Percentiles rank a stretch among this genome's conserved stretches.
These are phyloP conservation scores for Sesia apiformis DNA, from an alignment of 2,888 invertebrate genomes.

Conservation along the genomic window DNA sequence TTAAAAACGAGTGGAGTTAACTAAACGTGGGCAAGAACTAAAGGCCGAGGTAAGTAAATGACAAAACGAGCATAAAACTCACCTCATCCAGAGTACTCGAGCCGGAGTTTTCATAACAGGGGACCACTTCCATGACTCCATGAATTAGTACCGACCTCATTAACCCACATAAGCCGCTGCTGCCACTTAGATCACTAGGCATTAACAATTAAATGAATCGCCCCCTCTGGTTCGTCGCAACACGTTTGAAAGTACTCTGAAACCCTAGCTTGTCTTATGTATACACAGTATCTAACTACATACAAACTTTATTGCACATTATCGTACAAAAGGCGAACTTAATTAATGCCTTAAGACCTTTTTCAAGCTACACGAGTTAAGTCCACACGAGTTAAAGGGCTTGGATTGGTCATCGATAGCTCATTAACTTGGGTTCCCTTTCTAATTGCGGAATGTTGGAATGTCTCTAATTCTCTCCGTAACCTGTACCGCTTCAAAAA, in stretches of 20 bases:
- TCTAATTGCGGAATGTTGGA: too few relatives aligned
- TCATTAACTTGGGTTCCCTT: too few relatives aligned
- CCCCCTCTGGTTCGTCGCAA: conserved; percentile 17
- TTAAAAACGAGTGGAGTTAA: too few relatives aligned
- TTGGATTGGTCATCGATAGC: too few relatives aligned
- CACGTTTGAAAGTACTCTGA: neutral
- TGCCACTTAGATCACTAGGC: conserved; percentile 46
- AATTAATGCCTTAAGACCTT: too few relatives aligned
- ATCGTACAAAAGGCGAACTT: too few relatives aligned
- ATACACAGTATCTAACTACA: too few relatives aligned
- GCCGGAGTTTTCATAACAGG: conserved; percentile 31
- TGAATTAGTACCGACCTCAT: conserved; percentile 65
- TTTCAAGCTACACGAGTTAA: too few relatives aligned
- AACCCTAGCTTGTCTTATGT: neutral
- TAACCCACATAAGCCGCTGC: conserved; percentile 54
- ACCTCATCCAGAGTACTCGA: conserved; percentile 16
- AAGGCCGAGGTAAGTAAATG: conserved; percentile 29
- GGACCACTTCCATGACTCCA: conserved; percentile 45
- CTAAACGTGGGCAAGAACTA: conserved; percentile 25
- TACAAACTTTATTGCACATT: too few relatives aligned
- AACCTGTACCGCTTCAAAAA: too few relatives aligned
- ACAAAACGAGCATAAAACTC: conserved; percentile 25
- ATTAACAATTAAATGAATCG: conserved; percentile 60
- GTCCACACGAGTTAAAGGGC: too few relatives aligned
- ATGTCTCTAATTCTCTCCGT: too few relatives aligned